These are phyloP conservation scores for Herpetotheres cachinnans DNA, from an alignment of 2,113 vertebrate genomes.

Conservation along the genomic window DNA sequence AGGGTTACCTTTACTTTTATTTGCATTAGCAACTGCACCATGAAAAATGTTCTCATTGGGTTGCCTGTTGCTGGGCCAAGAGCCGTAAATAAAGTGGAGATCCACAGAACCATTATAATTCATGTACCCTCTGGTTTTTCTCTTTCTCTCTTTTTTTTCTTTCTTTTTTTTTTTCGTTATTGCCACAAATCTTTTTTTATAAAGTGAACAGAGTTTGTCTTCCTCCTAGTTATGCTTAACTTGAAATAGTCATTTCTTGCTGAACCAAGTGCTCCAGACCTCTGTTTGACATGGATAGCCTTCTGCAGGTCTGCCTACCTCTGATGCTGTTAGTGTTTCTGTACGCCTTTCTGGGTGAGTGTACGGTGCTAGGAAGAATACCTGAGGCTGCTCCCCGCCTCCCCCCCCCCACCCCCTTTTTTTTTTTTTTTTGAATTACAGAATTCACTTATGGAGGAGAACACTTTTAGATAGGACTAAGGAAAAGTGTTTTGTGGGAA, in stretches of 20 bases:
- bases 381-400: background rate
- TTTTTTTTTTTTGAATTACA: background rate
- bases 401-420: too few species aligned
- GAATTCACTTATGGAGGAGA: background rate
- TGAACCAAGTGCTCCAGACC: background rate
- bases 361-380: background rate
- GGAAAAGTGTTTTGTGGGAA: background rate
- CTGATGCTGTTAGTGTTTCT: background rate
- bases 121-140: background rate
- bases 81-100: constrained; percentile 44
- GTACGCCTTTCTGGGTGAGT: background rate
- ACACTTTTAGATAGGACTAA: background rate
- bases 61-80: background rate
- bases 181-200: background rate
- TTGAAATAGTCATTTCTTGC: background rate
- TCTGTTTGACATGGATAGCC: background rate
- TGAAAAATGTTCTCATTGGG: background rate
- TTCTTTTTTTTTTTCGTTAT: background rate
- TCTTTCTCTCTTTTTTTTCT: background rate
- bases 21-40: constrained; percentile 16
- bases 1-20: constrained; percentile 37
- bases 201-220: background rate
- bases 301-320: background rate
- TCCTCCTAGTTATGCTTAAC: background rate
- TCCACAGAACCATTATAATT: background rate